Percentiles rank a stretch among this genome's conserved stretches.
These are phyloP conservation scores for Tetragonula clypearis DNA, from an alignment of 1,140 invertebrate genomes.

Conservation along the genomic window DNA sequence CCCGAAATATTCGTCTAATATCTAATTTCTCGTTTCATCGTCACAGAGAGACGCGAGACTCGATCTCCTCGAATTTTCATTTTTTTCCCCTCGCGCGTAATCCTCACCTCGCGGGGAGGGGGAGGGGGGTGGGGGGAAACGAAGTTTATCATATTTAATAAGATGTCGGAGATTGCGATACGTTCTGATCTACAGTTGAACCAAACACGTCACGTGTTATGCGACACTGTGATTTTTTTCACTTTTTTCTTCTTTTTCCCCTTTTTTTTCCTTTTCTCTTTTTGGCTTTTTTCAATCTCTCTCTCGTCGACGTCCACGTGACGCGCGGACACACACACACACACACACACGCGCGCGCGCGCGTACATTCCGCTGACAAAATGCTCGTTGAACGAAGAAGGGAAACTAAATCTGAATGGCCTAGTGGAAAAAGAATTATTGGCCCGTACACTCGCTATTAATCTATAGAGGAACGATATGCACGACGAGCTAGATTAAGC, in stretches of 20 bases:
- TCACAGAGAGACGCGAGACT: too few relatives aligned
- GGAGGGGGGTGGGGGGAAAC: too few relatives aligned
- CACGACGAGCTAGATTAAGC: conserved; percentile 45
- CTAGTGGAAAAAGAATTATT: conserved; percentile 47
- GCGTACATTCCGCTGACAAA: conserved; percentile 1
- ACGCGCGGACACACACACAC: conserved; percentile 8
- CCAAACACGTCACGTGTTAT: conserved; percentile 44
- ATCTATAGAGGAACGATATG: conserved; percentile 24
- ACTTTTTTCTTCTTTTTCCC: background rate
- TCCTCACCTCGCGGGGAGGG: background rate
- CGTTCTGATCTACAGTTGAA: conserved; percentile 43
- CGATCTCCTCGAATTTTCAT: background rate
- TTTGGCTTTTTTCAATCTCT: background rate
- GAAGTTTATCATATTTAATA: conserved; percentile 56
- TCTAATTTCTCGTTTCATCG: conserved; percentile 10
- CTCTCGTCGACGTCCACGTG: background rate
- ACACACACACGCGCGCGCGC: background rate
- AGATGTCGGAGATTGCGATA: conserved; percentile 16
- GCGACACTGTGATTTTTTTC: background rate
- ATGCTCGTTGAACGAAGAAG: conserved; percentile 17
- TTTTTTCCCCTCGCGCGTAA: conserved; percentile 22
- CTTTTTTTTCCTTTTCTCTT: background rate
- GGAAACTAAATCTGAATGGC: conserved; percentile 35
- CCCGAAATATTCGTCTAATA: conserved; percentile 14
- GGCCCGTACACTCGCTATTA: conserved; percentile 18